Conservation (phyloP, 1,140 invertebrate genomes). For the Drosophila murphyi region DNA sequence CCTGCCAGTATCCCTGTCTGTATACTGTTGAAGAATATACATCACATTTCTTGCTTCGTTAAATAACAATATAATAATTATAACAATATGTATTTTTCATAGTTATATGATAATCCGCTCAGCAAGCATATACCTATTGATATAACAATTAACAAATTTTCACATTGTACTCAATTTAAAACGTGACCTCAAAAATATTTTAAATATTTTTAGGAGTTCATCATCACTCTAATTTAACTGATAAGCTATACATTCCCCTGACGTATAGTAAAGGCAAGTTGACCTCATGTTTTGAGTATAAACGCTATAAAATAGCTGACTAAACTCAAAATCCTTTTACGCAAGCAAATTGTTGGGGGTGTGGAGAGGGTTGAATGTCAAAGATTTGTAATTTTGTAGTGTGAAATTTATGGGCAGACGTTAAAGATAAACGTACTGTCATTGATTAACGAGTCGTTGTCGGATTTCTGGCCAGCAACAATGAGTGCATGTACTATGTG, state of each 20-base stretch:
- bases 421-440: slow-evolving; percentile 78
- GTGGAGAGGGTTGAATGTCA: slow-evolving; percentile 27
- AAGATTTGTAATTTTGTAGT: slow-evolving; percentile 77
- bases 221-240: slow-evolving; percentile 9
- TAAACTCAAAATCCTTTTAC: slow-evolving; percentile 61
- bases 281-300: slow-evolving; percentile 43
- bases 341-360: slow-evolving; percentile 50
- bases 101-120: too few species aligned
- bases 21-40: not conserved
- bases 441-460: slow-evolving; percentile 71
- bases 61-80: not conserved
- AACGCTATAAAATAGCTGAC: slow-evolving; percentile 47
- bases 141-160: not conserved
- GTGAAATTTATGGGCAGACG: slow-evolving; percentile 76
- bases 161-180: not conserved
- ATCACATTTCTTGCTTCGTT: not conserved
- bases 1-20: too few species aligned
- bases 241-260: slow-evolving; percentile 50
- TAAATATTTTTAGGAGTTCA: slow-evolving; percentile 17
- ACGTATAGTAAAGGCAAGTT: slow-evolving; percentile 5
- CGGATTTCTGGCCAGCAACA: slow-evolving; percentile 42
- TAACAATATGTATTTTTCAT: too few species aligned
- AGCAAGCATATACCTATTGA: too few species aligned
- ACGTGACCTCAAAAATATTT: not conserved
- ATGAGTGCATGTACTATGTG: slow-evolving; percentile 16